Evolutionary conservation across 2,113 vertebrate species (phyloP), one percentile per base, ranked within the genome.

Genomic region (Pampusana beccarii): DNA sequence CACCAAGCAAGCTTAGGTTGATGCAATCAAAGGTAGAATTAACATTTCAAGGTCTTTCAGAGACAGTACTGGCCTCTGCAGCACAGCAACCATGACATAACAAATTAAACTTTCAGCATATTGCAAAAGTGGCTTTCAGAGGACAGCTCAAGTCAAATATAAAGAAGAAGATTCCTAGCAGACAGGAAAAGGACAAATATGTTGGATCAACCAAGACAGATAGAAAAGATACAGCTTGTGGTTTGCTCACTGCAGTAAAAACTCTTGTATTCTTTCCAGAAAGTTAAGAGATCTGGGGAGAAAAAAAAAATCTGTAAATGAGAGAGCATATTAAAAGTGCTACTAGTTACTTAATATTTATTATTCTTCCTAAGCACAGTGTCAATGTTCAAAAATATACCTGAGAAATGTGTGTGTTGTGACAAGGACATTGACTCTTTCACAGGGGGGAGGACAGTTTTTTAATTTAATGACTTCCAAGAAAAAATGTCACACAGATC

Each of bases 41-140:
- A 78, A 51, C 31, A 75, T 89, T 92, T 92, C 73, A 93, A 72
- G 44, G 78, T 91, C 54, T 96, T 78, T 57, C 29, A 88, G 33
- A 94, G 17, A 57, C 20, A 64, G 16, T 16, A 65, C 72, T 81
- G 86, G 40, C 56, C 42, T 84, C 53, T 79, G 38, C n/a, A 81
- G 11, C 53, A 87, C 6, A 80, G 15, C 20, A 70, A 11, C 40
- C 1, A 7, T 74, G 48, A 79, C 36, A 77, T 53, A 74, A 80
- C 50, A 89, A 75, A 92, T 53, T 29, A 84, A 93, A 64, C 11
- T 80, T 86, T 33, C 25, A 65, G 28, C 82, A 29, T 56, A 80
- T n/a, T 67, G 17, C 38, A 64, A 46, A 65, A 67, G 29, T 60
- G 11, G 4, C 21, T 92, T 31, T 93, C 69, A 83, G 46, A 81